Conservation (phyloP, 1,140 invertebrate genomes). For the Lamellibrachia luymesi region DNA sequence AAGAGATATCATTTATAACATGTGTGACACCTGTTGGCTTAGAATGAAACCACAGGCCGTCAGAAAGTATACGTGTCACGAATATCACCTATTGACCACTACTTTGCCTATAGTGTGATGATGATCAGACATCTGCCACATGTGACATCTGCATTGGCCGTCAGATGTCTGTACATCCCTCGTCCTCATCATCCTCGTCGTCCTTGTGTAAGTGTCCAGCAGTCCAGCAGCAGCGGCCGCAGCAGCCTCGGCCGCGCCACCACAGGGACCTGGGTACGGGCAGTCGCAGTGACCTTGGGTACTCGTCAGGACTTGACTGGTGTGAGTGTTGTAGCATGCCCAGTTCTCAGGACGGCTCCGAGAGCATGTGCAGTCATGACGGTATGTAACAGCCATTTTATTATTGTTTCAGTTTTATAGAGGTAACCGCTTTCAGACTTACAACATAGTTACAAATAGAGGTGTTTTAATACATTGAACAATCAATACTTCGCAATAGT, state of each 20-base stretch:
- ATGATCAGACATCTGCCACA: not conserved
- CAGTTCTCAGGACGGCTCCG: conserved; percentile 51
- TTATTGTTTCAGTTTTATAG: too few relatives aligned
- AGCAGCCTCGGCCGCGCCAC: too few relatives aligned
- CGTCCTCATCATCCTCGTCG: not conserved
- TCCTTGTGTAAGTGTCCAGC: not conserved
- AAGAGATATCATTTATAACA: too few relatives aligned
- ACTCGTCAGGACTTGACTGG: conserved; percentile 49
- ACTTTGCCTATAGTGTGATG: not conserved
- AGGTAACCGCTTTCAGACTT: too few relatives aligned
- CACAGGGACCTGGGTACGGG: not conserved
- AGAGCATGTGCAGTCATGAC: conserved; percentile 37
- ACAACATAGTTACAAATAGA: too few relatives aligned
- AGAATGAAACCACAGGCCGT: too few relatives aligned
- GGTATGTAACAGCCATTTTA: conserved; percentile 10
- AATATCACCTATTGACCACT: too few relatives aligned
- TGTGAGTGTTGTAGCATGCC: conserved; percentile 52
- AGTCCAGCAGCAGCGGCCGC: not conserved
- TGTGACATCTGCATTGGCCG: conserved; percentile 11
- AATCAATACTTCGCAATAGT: too few relatives aligned
- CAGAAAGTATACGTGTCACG: too few relatives aligned
- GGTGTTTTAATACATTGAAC: too few relatives aligned
- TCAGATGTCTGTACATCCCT: not conserved
- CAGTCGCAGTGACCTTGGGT: conserved; percentile 44
- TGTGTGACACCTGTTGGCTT: too few relatives aligned